Base-by-base conservation (phyloP, 2,888 invertebrate species). In the Macaria notata region DNA sequence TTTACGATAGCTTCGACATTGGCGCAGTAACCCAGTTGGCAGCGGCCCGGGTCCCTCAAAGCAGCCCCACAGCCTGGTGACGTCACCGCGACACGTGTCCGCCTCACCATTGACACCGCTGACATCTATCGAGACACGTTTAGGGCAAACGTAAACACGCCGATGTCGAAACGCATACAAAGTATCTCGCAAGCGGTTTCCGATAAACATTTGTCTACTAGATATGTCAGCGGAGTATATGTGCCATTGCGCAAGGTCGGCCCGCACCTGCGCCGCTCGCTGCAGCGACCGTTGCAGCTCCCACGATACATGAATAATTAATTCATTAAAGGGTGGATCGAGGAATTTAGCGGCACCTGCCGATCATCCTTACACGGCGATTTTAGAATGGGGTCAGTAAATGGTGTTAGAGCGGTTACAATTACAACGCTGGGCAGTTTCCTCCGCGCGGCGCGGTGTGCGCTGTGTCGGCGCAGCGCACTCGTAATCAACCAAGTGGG, bases 401-500 rank as follows among this genome's bases (percentile, higher is more conserved):
- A 72, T 71, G 59, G 68, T 73, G 72, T 70, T 69, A 76, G 75
- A 78, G 80, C 78, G 72, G 76, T 78, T 79, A 79, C 41, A 41
- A 9, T 52, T 33, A 41, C 44, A 3, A 6, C 7, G 51, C 44
- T 56, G 44, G 19, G 42, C 31, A 54, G 49, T 53, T 38, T 46
- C 33, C 70, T 74, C 71, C 73, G 72, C 50, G 59, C 52, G 54
- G 19, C 19, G 19, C 19, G 19, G 19, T 56, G 46, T 69, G 43
- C 56, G 60, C 52, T 30, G 45, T 41, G 38, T 46, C 62, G 63
- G 68, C 43, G 61, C 4, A 78, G 78, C 80, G 84, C 80, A 80
- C 81, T 86, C 83, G 90, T 89, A 89, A 91, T 88, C 88, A 88
- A 82, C 84, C 88, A 92, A 92, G 82, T 92, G 84, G 91, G 91